phyloP scores from a whole-genome alignment of 2,888 invertebrate genomes.

The Calameuta idolon region DNA sequence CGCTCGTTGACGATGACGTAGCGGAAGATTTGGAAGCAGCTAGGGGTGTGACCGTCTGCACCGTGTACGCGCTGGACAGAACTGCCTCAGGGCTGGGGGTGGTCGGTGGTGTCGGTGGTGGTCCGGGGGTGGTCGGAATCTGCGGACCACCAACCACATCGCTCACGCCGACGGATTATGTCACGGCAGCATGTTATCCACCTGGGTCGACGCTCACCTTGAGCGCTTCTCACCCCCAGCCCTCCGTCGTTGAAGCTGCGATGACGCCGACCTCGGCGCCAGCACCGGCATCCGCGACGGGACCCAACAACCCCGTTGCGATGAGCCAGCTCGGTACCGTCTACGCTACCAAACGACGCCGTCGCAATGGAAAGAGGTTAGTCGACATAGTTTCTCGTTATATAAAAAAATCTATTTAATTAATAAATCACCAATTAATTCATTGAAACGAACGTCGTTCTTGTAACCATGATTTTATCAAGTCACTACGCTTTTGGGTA shows the following conservation, averaged over 20 bases:
- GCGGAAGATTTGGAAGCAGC: conserved; percentile 43
- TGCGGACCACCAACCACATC: conserved; percentile 56
- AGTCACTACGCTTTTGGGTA: not conserved
- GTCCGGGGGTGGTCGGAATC: conserved; percentile 57
- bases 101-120: conserved; percentile 58
- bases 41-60: conserved; percentile 58
- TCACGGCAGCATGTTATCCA: conserved; percentile 54
- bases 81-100: conserved; percentile 62
- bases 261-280: conserved; percentile 63
- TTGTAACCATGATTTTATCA: not conserved
- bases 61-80: conserved; percentile 66
- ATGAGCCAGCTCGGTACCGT: conserved; percentile 96
- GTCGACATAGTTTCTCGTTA: conserved; percentile 44
- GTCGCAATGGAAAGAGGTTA: conserved; percentile 97
- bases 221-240: conserved; percentile 48
- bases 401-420: conserved; percentile 24
- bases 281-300: conserved; percentile 55
- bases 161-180: conserved; percentile 55
- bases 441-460: not conserved
- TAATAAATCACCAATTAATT: not conserved
- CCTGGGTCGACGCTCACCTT: conserved; percentile 65
- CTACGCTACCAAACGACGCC: conserved; percentile 94
- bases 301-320: conserved; percentile 66
- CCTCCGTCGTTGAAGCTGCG: conserved; percentile 39
- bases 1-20: conserved; percentile 49